Conservation (phyloP, 2,888 invertebrate species). For the Limnephilus lunatus region DNA sequence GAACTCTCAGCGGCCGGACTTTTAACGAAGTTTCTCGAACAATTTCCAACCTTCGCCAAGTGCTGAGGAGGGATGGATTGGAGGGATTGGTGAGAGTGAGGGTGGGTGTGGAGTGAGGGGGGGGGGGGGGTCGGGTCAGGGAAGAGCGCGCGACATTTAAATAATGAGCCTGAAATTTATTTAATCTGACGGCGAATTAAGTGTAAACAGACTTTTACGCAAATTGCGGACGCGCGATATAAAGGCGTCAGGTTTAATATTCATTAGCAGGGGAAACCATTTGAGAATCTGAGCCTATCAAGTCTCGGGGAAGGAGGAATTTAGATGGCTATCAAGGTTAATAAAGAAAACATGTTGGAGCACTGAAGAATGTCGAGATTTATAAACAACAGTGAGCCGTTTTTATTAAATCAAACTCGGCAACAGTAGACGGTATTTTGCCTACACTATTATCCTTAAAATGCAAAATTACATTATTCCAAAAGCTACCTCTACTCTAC, state of each 20-base stretch:
- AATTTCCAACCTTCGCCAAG: not conserved
- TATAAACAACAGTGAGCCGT: not conserved
- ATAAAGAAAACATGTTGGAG: not conserved
- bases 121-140: not conserved
- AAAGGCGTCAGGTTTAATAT: conserved; percentile 31
- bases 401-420: too few species aligned
- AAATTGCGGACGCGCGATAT: not conserved
- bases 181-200: conserved; percentile 24
- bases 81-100: too few species aligned
- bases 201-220: conserved; percentile 26
- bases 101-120: too few species aligned
- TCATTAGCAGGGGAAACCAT: not conserved
- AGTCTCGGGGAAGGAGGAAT: not conserved
- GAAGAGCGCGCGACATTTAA: conserved; percentile 14
- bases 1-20: not conserved
- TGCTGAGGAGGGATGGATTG: too few species aligned
- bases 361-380: not conserved
- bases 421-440: too few species aligned
- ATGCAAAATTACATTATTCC: too few species aligned
- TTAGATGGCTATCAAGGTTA: not conserved
- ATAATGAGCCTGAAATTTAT: conserved; percentile 21
- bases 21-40: not conserved
- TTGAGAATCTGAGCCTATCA: not conserved
- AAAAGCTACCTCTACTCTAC: too few species aligned
- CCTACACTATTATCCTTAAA: too few species aligned